Evolutionary conservation across 2,888 invertebrate genomes (phyloP).

Genomic region (Mantis religiosa): DNA sequence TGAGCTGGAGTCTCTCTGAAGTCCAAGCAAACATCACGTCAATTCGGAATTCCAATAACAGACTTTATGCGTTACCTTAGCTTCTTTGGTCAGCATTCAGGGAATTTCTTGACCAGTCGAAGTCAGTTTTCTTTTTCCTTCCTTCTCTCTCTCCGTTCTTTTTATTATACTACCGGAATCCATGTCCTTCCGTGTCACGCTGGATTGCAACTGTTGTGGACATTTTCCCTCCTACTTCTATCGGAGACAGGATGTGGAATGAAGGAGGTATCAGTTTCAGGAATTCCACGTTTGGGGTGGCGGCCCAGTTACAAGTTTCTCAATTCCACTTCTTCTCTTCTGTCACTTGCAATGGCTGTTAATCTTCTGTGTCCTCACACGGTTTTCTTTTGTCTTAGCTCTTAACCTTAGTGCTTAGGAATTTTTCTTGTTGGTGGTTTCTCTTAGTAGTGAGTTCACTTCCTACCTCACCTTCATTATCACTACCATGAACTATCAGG

Average conservation of each 20-base stretch:
- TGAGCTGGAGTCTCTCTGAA: neutral
- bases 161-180: neutral
- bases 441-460: too few species aligned
- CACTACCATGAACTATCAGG: too few species aligned
- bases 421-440: too few species aligned
- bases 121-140: neutral
- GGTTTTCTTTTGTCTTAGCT: neutral
- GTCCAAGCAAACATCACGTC: conserved; percentile 10
- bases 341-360: neutral
- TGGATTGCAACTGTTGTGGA: conserved; percentile 2
- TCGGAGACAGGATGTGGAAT: neutral
- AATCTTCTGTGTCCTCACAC: neutral
- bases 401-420: too few species aligned
- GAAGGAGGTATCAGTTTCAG: conserved; percentile 5
- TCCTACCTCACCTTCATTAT: too few species aligned
- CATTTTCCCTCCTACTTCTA: neutral
- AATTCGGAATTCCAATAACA: conserved; percentile 28
- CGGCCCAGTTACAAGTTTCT: neutral
- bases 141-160: neutral
- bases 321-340: neutral
- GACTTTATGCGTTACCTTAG: conserved; percentile 14
- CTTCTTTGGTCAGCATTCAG: conserved; percentile 15
- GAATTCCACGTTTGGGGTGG: neutral
- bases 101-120: conserved; percentile 18
- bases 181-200: neutral